Conservation (phyloP, 2,113 vertebrate genomes). For the Balaeniceps rex region DNA sequence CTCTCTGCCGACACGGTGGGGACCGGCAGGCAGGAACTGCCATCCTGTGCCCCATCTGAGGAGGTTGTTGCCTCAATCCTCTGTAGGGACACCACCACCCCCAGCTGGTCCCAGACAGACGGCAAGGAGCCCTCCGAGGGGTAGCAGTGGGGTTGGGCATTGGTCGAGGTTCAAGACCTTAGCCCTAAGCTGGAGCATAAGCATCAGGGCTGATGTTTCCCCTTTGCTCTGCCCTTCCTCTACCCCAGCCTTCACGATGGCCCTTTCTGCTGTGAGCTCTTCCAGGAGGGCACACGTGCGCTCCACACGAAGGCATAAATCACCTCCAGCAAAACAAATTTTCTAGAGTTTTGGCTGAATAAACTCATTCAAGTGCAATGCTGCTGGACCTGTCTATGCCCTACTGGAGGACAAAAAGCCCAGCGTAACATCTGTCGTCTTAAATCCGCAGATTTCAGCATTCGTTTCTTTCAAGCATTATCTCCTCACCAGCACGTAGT, state of each 20-base stretch:
- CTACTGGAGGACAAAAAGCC: not conserved
- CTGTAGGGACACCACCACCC: not conserved
- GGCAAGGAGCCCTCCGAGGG: not conserved
- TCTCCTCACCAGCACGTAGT: not conserved
- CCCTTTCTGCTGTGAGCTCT: not conserved
- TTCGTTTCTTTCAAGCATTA: not conserved
- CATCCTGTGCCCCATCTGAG: not conserved
- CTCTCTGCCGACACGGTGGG: not conserved
- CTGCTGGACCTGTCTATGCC: not conserved
- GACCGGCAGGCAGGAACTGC: not conserved
- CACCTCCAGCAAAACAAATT: not conserved
- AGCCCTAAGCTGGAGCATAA: not conserved
- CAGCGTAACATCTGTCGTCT: not conserved
- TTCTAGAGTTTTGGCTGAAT: not conserved
- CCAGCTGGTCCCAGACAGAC: not conserved
- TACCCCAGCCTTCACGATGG: accelerated
- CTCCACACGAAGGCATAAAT: accelerated
- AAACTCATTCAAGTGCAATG: not conserved
- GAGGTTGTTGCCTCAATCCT: not conserved
- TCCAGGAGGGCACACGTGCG: accelerated
- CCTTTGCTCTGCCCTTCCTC: not conserved
- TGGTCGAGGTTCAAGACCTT: not conserved
- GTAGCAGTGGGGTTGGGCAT: not conserved
- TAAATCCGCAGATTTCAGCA: slow-evolving; percentile 11
- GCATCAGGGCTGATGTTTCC: not conserved